Base-by-base conservation (phyloP, 2,113 vertebrate species). In the Pelvicachromis taeniatus region DNA sequence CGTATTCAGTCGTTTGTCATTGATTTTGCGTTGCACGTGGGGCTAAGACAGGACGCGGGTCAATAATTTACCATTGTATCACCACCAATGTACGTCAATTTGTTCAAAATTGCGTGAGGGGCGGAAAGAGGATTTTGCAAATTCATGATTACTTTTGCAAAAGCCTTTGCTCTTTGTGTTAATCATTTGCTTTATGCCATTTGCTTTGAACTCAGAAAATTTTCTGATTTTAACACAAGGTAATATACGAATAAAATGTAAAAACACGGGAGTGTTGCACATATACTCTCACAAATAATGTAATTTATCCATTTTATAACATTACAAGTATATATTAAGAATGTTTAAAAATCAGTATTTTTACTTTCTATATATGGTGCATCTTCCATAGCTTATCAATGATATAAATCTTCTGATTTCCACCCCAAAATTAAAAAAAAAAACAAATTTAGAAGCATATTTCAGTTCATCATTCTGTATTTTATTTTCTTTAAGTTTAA, bases 21-120 rank as follows among this genome's bases (percentile, higher is more conserved):
- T 88, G 56, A 87, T 68, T 92, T 81, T 3, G 4, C 77, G 16
- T 58, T 16, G 31, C 81, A 78, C 2, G 5, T 61, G 61, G n/a
- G 5, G 78, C 10, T 33, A 77, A 83, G 42, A 65, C 75, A 38
- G 10, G n/a, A 61, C 4, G 52, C 1, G 4, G 4, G 33, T 12
- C 54, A 87, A 75, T 93, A 83, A 92, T 77, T 94, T 90, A 92
- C 40, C 16, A 6, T 13, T 58, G 79, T 35, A 73, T 91, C 78
- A 68, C 14, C 21, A 9, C 59, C 50, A 19, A 83, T 78, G 59
- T 88, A 75, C 79, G 87, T 93, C 93, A 92, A 4, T 81, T 61
- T 48, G 40, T 59, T 56, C 56, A 87, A 11, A 4, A 17, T 17
- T 35, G 8, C 4, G 19, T 82, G 3, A 6, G 38, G 35, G 54